phyloP scores from a whole-genome alignment of 1,140 invertebrate genomes.

The Chironomus tepperi region DNA sequence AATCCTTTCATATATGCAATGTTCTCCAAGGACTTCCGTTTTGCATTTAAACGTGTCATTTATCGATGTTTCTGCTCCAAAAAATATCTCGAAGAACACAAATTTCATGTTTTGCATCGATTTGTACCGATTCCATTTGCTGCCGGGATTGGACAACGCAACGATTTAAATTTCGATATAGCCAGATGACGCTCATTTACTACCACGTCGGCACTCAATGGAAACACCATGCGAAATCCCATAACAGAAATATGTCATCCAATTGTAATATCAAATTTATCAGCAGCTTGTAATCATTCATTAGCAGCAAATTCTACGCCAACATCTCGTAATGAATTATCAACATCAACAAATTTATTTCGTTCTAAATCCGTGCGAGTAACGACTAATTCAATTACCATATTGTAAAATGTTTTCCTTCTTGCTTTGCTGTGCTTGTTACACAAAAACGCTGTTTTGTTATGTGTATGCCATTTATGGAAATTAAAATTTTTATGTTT shows the following conservation, averaged over 20 bases:
- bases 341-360: conserved; percentile 22
- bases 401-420: background rate
- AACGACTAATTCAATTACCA: background rate
- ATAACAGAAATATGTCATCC: conserved; percentile 16
- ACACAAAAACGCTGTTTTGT: too few relatives aligned
- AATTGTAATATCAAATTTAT: conserved; percentile 9
- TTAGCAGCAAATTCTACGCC: background rate
- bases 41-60: conserved; percentile 68
- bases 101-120: conserved; percentile 17
- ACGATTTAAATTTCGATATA: background rate
- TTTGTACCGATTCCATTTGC: conserved; percentile 4
- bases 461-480: too few relatives aligned
- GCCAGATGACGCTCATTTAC: conserved; percentile 18
- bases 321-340: background rate
- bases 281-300: background rate
- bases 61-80: conserved; percentile 46
- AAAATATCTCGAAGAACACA: conserved; percentile 25
- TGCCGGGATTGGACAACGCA: background rate
- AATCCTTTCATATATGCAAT: conserved; percentile 77
- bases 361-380: conserved; percentile 4
- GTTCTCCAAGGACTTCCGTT: conserved; percentile 67
- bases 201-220: background rate
- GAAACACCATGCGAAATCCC: background rate
- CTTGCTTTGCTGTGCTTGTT: too few relatives aligned
- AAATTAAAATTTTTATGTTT: too few relatives aligned